Conservation (phyloP, 2,113 vertebrate species). For the Pleuronectes platessa region DNA sequence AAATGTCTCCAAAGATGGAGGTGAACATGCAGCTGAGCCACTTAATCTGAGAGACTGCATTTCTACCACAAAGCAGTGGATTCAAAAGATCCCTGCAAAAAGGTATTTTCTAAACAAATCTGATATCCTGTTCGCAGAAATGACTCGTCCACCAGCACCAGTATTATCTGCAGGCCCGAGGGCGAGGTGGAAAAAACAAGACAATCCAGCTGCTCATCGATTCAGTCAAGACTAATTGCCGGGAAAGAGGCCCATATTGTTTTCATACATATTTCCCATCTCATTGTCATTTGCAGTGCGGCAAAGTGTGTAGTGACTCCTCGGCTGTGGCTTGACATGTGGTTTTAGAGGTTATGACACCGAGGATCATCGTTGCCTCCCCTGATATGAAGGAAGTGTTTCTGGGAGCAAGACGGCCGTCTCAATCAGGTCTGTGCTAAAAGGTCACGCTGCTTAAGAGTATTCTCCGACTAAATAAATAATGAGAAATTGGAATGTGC, state of each 20-base stretch:
- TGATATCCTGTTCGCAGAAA: constrained; percentile 68
- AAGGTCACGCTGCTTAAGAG: constrained; percentile 69
- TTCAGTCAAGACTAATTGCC: constrained; percentile 80
- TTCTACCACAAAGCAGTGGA: constrained; percentile 66
- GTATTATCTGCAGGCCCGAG: constrained; percentile 53
- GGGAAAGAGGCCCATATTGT: constrained; percentile 73
- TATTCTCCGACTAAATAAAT: constrained; percentile 71
- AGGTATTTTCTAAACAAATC: constrained; percentile 69
- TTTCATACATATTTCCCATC: constrained; percentile 66
- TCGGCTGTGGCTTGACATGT: constrained; percentile 34
- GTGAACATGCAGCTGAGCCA: constrained; percentile 76
- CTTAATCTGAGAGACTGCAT: constrained; percentile 78
- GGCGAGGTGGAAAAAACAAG: constrained; percentile 65
- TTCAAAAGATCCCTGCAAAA: constrained; percentile 62
- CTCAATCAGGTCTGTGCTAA: constrained; percentile 37
- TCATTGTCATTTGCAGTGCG: constrained; percentile 42
- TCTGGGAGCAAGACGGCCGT: constrained; percentile 40
- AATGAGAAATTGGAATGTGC: constrained; percentile 61
- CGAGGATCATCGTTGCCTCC: constrained; percentile 37
- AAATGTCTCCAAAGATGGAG: constrained; percentile 81
- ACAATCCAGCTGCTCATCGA: constrained; percentile 73
- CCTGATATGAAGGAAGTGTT: constrained; percentile 28
- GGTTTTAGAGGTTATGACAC: constrained; percentile 61
- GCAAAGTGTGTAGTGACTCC: constrained; percentile 31
- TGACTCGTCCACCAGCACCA: constrained; percentile 66